Base-by-base conservation (phyloP, 2,113 vertebrate species). In the Brachirus orientalis region DNA sequence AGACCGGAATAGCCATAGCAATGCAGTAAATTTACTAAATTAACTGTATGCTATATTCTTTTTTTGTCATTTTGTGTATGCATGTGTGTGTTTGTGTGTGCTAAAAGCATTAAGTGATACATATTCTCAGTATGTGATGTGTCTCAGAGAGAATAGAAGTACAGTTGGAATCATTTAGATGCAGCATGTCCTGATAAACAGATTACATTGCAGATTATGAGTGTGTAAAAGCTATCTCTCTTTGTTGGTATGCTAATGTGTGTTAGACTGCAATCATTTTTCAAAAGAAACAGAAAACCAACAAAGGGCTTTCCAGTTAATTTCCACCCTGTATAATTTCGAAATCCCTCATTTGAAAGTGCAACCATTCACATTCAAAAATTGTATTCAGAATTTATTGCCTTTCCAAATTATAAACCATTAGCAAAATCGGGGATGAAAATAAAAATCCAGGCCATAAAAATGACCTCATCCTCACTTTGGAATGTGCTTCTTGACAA, bases 131-230 rank as follows among this genome's bases (percentile, higher is more conserved):
- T 76, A 47, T 60, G 67, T 28, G 12, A 22, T 65, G 79, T 62
- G 66, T 84, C 73, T 74, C 45, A 65, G 64, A 81, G 64, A 61
- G 59, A 87, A 83, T 59, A 57, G 38, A 2, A 86, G 73, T 74
- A 82, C 66, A 79, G 80, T 73, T 65, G 69, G 80, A 86, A 40
- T 33, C 82, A 85, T 86, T 87, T 80, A 83, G 66, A 86, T 84
- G 85, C 78, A 81, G 75, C 79, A 78, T 65, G 63, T 78, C 79
- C 63, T 66, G 74, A 86, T 83, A 89, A 92, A 88, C 63, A 85
- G 72, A 91, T 91, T 82, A 78, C 65, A 89, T 59, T 69, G 81
- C 74, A 86, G 58, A 88, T 87, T 80, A 87, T 87, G 79, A 86
- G 82, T 77, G 69, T 63, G 63, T 75, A 79, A 86, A 89, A 80